A percentile compares a stretch with the other conserved stretches of the same genome.
These are phyloP conservation scores for Prosapia bicincta DNA, from an alignment of 2,888 invertebrate species.

Conservation along the genomic window DNA sequence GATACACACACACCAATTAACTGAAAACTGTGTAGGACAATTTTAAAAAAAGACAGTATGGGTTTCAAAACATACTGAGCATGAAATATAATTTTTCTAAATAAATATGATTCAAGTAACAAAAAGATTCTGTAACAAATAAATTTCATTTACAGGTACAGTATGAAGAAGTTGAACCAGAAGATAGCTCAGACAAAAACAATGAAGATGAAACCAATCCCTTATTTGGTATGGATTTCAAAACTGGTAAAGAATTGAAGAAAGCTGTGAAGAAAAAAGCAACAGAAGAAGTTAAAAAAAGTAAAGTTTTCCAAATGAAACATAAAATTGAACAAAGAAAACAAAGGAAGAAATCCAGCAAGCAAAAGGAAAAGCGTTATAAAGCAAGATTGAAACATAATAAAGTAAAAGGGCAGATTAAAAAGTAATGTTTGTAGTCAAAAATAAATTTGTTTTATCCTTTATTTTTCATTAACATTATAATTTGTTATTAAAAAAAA, in stretches of 20 bases:
- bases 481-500: too few relatives aligned
- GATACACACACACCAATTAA: too few relatives aligned
- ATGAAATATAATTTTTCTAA: too few relatives aligned
- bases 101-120: too few relatives aligned
- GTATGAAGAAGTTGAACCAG: slow-evolving; percentile 36
- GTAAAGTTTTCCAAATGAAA: slow-evolving; percentile 73
- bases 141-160: slow-evolving; percentile 34
- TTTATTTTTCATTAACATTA: too few relatives aligned
- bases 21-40: too few relatives aligned
- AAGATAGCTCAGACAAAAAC: slow-evolving; percentile 38
- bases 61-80: too few relatives aligned
- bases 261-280: slow-evolving; percentile 67
- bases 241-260: slow-evolving; percentile 65
- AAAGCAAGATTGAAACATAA: slow-evolving; percentile 30
- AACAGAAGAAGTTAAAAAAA: slow-evolving; percentile 68
- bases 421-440: neutral
- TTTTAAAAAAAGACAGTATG: too few relatives aligned
- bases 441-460: too few relatives aligned
- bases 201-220: slow-evolving; percentile 35
- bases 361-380: slow-evolving; percentile 43
- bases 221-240: slow-evolving; percentile 50
- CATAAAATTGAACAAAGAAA: slow-evolving; percentile 52
- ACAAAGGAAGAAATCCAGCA: slow-evolving; percentile 63
- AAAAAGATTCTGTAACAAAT: too few relatives aligned
- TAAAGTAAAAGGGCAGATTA: slow-evolving; percentile 25